These are phyloP conservation scores for Drosophila virilis DNA, from an alignment of 1,140 invertebrate species.

Conservation along the genomic window DNA sequence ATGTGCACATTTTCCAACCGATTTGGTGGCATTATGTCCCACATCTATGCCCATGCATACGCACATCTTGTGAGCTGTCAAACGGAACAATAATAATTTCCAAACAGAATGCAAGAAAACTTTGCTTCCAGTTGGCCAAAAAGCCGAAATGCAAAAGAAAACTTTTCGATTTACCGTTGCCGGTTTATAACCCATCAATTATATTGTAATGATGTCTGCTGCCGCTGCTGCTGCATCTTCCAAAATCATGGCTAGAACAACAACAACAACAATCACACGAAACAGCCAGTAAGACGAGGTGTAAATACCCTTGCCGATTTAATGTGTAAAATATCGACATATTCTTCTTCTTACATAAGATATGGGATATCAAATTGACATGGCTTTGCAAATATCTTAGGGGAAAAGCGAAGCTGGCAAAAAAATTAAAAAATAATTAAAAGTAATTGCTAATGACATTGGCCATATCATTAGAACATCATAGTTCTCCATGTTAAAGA, in stretches of 20 bases:
- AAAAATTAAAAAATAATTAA: too few species aligned
- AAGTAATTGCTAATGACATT: too few species aligned
- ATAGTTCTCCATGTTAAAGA: too few species aligned
- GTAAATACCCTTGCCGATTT: not conserved
- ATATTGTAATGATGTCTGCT: conserved; percentile 78
- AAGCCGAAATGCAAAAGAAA: conserved; percentile 54
- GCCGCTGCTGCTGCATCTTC: conserved; percentile 62
- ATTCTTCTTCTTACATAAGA: too few species aligned
- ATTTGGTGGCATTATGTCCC: conserved; percentile 61
- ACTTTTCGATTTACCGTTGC: conserved; percentile 73
- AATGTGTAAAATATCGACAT: too few species aligned
- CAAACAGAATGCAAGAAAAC: conserved; percentile 45
- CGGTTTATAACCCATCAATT: conserved; percentile 79
- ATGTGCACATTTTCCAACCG: conserved; percentile 44
- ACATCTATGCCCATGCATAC: conserved; percentile 64
- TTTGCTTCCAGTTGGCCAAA: conserved; percentile 35
- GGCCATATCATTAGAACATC: too few species aligned
- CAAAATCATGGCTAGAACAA: conserved; percentile 62
- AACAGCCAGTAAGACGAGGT: conserved; percentile 11
- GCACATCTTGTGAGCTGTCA: conserved; percentile 71
- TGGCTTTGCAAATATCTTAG: too few species aligned
- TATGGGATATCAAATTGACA: too few species aligned
- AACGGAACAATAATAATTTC: conserved; percentile 74
- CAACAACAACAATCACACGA: conserved; percentile 29
- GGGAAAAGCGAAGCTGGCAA: too few species aligned